Percentiles rank a stretch among this genome's conserved stretches.
Evolutionary conservation across 1,140 invertebrate species (phyloP).

Genomic region (Drosophila ficusphila): DNA sequence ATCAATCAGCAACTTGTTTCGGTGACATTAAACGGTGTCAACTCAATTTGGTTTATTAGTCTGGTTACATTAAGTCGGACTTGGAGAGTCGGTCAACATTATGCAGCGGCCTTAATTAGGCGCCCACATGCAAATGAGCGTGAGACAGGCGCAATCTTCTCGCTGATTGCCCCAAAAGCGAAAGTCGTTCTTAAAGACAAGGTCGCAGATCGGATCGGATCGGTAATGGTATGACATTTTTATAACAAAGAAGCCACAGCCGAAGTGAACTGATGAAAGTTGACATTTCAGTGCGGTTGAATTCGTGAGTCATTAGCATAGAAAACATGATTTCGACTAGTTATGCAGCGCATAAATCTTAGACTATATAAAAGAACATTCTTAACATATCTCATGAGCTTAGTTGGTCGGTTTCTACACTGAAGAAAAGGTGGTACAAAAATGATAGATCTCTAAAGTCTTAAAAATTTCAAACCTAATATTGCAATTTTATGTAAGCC

Average conservation of each 20-base stretch:
- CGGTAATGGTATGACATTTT: conserved; percentile 10
- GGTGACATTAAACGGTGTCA: conserved; percentile 60
- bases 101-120: conserved; percentile 70
- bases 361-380: conserved; percentile 13
- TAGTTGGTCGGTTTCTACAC: not conserved
- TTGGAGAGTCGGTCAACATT: conserved; percentile 61
- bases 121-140: conserved; percentile 59
- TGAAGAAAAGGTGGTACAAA: not conserved
- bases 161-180: conserved; percentile 36
- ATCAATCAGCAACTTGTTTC: conserved; percentile 50
- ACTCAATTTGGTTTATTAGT: conserved; percentile 60
- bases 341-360: conserved; percentile 16
- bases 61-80: conserved; percentile 56
- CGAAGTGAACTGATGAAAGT: conserved; percentile 22
- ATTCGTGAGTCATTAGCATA: conserved; percentile 21
- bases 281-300: conserved; percentile 2
- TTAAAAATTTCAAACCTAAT: no score
- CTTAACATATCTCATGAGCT: not conserved
- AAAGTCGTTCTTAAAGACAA: conserved; percentile 70
- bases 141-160: conserved; percentile 22
- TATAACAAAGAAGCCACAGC: conserved; percentile 1
- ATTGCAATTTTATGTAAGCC: no score
- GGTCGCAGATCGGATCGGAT: conserved; percentile 11
- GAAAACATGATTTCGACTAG: conserved; percentile 33
- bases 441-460: no score